Conservation (phyloP, 2,797 vertebrate species). For the Melanogrammus aeglefinus region DNA sequence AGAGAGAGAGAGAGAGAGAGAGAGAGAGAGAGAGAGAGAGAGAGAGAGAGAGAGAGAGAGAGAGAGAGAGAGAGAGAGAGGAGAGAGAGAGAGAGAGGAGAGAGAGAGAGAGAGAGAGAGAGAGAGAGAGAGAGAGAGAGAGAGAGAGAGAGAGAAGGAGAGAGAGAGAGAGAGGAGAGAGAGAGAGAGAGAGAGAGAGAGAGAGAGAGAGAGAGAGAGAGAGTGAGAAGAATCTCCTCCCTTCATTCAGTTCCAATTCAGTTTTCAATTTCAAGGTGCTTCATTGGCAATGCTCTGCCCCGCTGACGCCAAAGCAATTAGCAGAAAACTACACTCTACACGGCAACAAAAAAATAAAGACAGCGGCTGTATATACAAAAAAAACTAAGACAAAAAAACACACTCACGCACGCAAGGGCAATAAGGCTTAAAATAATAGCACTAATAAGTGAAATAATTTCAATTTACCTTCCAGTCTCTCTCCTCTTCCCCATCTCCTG, state of each 20-base stretch:
- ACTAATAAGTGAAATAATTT: constrained; percentile 53
- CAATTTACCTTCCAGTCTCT: constrained; percentile 41
- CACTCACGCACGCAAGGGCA: not conserved
- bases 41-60: constrained; percentile 28
- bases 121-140: too few relatives aligned
- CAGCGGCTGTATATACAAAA: constrained; percentile 45
- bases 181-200: constrained; percentile 28
- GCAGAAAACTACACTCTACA: constrained; percentile 57
- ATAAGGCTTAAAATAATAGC: constrained; percentile 44
- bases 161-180: not conserved
- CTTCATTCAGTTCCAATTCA: constrained; percentile 73
- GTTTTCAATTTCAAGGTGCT: constrained; percentile 80
- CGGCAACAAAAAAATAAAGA: constrained; percentile 47
- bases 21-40: constrained; percentile 22
- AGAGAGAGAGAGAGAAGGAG: constrained; percentile 23
- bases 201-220: constrained; percentile 22
- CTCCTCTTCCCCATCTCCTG: constrained; percentile 27
- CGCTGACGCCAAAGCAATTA: constrained; percentile 72
- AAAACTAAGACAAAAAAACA: constrained; percentile 46
- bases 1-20: not conserved
- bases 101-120: constrained; percentile 27
- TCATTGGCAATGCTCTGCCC: constrained; percentile 68
- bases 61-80: constrained; percentile 43
- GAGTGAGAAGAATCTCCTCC: constrained; percentile 64
- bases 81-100: constrained; percentile 12